A percentile compares a stretch with the other conserved stretches of the same genome.
phyloP scores from a whole-genome alignment of 2,113 vertebrate genomes.

The Gallinago paraguaiae region DNA sequence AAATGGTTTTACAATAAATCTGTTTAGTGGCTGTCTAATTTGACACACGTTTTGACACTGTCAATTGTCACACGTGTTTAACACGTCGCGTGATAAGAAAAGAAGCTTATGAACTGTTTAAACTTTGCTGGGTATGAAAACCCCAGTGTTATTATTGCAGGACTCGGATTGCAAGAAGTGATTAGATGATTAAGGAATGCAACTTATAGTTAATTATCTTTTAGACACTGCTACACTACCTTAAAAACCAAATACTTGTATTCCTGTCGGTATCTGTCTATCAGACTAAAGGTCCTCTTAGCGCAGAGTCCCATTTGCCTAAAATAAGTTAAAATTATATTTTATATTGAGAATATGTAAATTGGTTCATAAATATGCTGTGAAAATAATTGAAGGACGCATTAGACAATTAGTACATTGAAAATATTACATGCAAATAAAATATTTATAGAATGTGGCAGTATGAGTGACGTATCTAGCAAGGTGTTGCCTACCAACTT shows the following conservation, averaged over 20 bases:
- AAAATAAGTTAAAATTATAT: neutral
- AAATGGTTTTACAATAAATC: constrained; percentile 47
- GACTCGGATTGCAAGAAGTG: neutral
- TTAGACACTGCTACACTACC: neutral
- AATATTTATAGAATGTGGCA: constrained; percentile 9
- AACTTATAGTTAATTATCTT: neutral
- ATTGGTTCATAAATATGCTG: neutral
- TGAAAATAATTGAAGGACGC: neutral
- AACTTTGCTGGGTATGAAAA: neutral
- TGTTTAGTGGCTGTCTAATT: constrained; percentile 34
- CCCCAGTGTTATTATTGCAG: neutral
- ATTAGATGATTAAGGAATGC: neutral
- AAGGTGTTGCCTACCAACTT: constrained; percentile 13
- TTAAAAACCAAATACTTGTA: neutral
- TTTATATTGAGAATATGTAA: neutral
- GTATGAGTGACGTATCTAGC: neutral
- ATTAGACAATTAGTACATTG: neutral
- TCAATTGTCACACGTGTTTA: neutral
- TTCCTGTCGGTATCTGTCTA: neutral
- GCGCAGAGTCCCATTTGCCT: neutral
- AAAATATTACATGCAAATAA: constrained; percentile 23
- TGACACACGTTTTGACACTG: constrained; percentile 35
- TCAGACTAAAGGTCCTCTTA: neutral
- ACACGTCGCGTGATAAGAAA: neutral
- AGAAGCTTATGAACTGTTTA: neutral